A percentile compares a stretch with the other conserved stretches of the same genome.
Evolutionary conservation across 1,140 invertebrate genomes (phyloP).

Genomic region (Leptonema lineaticorne): DNA sequence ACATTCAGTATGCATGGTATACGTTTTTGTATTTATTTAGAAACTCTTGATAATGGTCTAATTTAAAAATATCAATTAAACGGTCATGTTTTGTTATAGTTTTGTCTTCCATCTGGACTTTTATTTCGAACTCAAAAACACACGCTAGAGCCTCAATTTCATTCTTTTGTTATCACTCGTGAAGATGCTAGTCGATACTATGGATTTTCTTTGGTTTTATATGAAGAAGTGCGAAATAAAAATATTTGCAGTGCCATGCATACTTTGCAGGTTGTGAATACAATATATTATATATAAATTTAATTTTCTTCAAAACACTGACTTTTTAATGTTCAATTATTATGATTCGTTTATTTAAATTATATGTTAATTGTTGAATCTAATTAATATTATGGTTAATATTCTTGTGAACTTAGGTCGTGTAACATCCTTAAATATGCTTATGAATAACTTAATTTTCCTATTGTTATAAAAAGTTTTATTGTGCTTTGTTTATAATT

Average conservation of each 20-base stretch:
- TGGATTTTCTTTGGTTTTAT: conserved; percentile 93
- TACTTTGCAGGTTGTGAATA: conserved; percentile 74
- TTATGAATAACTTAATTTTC: conserved; percentile 1
- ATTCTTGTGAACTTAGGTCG: conserved; percentile 3
- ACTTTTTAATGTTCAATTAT: neutral
- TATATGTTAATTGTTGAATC: neutral
- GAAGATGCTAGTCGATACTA: conserved; percentile 94
- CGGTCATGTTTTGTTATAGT: conserved; percentile 58
- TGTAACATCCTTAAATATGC: neutral
- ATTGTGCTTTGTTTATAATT: neutral
- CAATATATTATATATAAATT: conserved; percentile 3
- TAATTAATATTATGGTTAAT: neutral
- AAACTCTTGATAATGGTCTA: neutral
- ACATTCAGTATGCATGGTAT: conserved; percentile 91
- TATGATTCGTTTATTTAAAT: neutral
- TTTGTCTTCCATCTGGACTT: conserved; percentile 91
- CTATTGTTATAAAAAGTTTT: neutral
- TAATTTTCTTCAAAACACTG: neutral
- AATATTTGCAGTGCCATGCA: conserved; percentile 94
- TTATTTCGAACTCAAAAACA: conserved; percentile 94
- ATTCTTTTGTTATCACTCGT: conserved; percentile 95
- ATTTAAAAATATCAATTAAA: neutral
- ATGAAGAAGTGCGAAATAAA: conserved; percentile 89
- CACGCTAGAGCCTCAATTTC: conserved; percentile 84
- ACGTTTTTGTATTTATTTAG: conserved; percentile 34